Evolutionary conservation across 2,888 invertebrate species (phyloP).

Genomic region (Lycaena phlaeas): DNA sequence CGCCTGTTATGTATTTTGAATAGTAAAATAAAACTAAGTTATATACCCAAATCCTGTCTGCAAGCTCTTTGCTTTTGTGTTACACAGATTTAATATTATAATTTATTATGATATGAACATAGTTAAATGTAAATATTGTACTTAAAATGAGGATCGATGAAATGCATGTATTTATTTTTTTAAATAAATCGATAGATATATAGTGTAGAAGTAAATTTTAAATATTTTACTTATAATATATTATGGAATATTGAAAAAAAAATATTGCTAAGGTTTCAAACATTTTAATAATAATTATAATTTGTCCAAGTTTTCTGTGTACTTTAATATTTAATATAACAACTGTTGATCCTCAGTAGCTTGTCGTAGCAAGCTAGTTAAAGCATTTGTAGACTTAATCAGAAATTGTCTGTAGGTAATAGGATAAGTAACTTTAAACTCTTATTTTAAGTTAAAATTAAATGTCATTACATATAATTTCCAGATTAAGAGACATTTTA

Average conservation of each 20-base stretch:
- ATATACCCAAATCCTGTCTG: too few relatives aligned
- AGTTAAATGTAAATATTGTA: conserved; percentile 67
- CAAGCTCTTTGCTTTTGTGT: too few relatives aligned
- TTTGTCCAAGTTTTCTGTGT: conserved; percentile 9
- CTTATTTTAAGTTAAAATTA: conserved; percentile 3
- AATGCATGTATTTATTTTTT: conserved; percentile 18
- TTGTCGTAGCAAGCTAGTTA: conserved; percentile 67
- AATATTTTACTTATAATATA: conserved; percentile 5
- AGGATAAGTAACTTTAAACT: conserved; percentile 26
- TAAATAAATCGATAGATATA: conserved; percentile 2
- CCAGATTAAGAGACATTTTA: background rate
- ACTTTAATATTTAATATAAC: conserved; percentile 5
- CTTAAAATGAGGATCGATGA: conserved; percentile 56
- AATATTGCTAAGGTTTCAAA: conserved; percentile 4
- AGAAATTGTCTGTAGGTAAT: conserved; percentile 48
- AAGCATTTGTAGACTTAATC: conserved; percentile 68
- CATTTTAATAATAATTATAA: conserved; percentile 8
- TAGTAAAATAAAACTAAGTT: too few relatives aligned
- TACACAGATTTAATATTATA: background rate
- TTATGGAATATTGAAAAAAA: conserved; percentile 9
- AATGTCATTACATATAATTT: background rate
- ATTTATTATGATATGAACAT: conserved; percentile 20
- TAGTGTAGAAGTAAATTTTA: conserved; percentile 8
- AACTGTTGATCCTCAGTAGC: conserved; percentile 36
- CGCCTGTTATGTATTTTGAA: too few relatives aligned